These are phyloP conservation scores for Anthophora plumipes DNA, from an alignment of 2,888 invertebrate species.

Conservation along the genomic window DNA sequence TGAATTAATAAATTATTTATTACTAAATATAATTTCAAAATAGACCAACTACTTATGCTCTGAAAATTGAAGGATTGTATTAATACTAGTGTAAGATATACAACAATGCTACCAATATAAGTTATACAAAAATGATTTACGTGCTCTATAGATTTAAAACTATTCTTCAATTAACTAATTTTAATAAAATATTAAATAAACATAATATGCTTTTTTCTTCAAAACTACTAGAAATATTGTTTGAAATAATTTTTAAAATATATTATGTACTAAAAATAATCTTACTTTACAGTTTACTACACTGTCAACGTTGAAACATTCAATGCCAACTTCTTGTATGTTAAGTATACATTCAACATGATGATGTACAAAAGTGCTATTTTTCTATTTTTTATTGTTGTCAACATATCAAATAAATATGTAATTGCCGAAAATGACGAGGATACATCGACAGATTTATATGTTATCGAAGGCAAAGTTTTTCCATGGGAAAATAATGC, in stretches of 20 bases:
- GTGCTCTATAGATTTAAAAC: not conserved
- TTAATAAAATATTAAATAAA: not conserved
- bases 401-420: slow-evolving; percentile 44
- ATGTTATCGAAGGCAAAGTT: slow-evolving; percentile 93
- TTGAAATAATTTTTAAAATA: not conserved
- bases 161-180: not conserved
- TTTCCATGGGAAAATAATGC: slow-evolving; percentile 89
- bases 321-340: not conserved
- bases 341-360: slow-evolving; percentile 34
- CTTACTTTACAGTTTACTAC: not conserved
- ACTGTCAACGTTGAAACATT: not conserved
- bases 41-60: not conserved
- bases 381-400: slow-evolving; percentile 55
- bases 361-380: slow-evolving; percentile 30
- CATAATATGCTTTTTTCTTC: not conserved
- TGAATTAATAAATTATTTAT: slow-evolving; percentile 2
- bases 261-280: not conserved
- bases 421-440: slow-evolving; percentile 82
- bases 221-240: not conserved
- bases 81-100: not conserved
- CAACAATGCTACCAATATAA: not conserved
- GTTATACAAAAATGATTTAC: not conserved
- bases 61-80: not conserved
- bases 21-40: not conserved
- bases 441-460: slow-evolving; percentile 86